A percentile compares a stretch with the other conserved stretches of the same genome.
phyloP scores from a whole-genome alignment of 2,888 invertebrate species.

The Mactromeris polynyma region DNA sequence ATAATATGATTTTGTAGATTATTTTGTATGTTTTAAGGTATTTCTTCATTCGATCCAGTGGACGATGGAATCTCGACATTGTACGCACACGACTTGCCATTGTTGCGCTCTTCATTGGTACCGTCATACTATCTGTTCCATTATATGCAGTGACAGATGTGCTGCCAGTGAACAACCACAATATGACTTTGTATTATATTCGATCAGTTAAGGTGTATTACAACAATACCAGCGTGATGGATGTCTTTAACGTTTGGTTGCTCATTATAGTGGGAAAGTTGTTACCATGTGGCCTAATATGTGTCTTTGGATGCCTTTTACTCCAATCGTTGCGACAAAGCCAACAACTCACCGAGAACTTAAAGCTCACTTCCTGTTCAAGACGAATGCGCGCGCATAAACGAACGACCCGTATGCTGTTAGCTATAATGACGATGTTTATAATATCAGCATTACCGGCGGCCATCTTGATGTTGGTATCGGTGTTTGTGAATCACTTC shows the following conservation, averaged over 20 bases:
- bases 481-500: constrained; percentile 93
- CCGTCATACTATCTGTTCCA: constrained; percentile 80
- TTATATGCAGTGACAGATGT: constrained; percentile 77
- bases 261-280: constrained; percentile 97
- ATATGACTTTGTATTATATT: constrained; percentile 72
- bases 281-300: constrained; percentile 95
- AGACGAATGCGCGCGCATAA: constrained; percentile 87
- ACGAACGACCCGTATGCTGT: constrained; percentile 95
- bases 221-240: constrained; percentile 56
- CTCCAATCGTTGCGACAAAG: constrained; percentile 86
- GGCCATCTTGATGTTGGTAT: constrained; percentile 91
- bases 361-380: constrained; percentile 74
- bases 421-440: constrained; percentile 92
- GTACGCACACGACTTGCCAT: constrained; percentile 89
- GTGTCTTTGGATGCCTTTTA: constrained; percentile 89
- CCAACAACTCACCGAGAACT: constrained; percentile 73
- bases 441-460: constrained; percentile 96
- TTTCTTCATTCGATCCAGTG: constrained; percentile 72
- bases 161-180: constrained; percentile 41
- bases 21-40: constrained; percentile 56
- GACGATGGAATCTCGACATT: constrained; percentile 63
- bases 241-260: constrained; percentile 92
- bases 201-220: constrained; percentile 60
- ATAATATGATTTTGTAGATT: too few species aligned
- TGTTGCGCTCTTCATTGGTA: constrained; percentile 86